Evolutionary conservation across 2,797 vertebrate genomes (phyloP).

Genomic region (Arctocebus calabarensis): DNA sequence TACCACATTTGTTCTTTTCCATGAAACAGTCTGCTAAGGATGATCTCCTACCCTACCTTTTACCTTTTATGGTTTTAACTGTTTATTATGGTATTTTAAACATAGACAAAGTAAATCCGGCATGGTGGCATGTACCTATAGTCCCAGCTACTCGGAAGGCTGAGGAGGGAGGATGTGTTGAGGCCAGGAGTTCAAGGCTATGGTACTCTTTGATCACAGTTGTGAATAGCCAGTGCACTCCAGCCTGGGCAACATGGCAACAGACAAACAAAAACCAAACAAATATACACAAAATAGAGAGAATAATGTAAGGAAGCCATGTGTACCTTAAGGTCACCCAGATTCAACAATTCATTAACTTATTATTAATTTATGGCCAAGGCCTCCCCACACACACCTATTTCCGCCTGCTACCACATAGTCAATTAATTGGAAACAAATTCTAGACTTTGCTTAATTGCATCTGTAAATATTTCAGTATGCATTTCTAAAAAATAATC

Average conservation of each 20-base stretch:
- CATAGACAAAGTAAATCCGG: neutral
- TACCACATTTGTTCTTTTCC: neutral
- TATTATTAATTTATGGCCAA: neutral
- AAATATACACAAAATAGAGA: neutral
- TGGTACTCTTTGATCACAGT: neutral
- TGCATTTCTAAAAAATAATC: neutral
- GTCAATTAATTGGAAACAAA: conserved; percentile 48
- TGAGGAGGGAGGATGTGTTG: neutral
- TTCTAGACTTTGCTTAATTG: conserved; percentile 55
- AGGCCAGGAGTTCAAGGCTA: neutral
- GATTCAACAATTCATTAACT: neutral
- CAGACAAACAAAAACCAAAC: neutral
- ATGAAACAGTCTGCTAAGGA: neutral
- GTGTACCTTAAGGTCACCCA: neutral
- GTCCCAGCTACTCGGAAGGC: neutral
- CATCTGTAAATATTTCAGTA: conserved; percentile 47
- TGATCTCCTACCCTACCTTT: neutral
- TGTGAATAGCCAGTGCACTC: neutral
- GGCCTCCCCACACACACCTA: no score
- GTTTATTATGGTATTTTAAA: neutral
- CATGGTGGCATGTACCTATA: neutral
- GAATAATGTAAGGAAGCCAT: neutral
- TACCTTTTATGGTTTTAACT: neutral
- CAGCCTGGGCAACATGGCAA: neutral
- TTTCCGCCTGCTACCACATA: neutral